These are phyloP conservation scores for Acrocephalus scirpaceus DNA, from an alignment of 2,797 vertebrate species.

Conservation along the genomic window DNA sequence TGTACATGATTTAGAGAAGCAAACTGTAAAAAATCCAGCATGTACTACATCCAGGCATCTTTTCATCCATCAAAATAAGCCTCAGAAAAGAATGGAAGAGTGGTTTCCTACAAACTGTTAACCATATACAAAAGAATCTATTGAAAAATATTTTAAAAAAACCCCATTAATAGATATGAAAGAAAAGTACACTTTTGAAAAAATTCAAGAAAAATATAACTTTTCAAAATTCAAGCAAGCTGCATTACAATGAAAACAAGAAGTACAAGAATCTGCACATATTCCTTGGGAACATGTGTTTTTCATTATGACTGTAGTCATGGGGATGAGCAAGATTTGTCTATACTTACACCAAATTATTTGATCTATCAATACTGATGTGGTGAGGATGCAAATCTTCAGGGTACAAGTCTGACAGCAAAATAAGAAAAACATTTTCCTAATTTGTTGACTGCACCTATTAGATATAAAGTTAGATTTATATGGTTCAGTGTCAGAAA, in stretches of 20 bases:
- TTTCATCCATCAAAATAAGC: background rate
- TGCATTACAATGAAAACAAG: background rate
- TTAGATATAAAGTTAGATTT: background rate
- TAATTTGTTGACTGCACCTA: background rate
- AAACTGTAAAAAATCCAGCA: background rate
- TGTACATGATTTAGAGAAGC: background rate
- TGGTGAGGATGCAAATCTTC: background rate
- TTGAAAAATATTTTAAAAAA: background rate
- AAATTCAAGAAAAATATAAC: background rate
- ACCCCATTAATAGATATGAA: background rate
- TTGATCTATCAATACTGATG: accelerated
- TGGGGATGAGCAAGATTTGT: background rate
- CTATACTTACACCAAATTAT: background rate
- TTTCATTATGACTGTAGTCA: background rate
- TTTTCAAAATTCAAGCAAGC: background rate
- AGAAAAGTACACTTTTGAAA: background rate
- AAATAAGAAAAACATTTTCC: background rate
- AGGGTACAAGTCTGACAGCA: background rate
- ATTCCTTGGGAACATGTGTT: background rate
- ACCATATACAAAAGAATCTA: background rate
- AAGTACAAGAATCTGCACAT: background rate
- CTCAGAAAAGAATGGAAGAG: background rate
- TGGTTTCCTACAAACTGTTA: background rate
- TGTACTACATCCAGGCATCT: background rate
- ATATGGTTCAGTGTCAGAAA: background rate